Base-by-base conservation (phyloP, 2,888 invertebrate genomes). In the Tiliacea aurago region DNA sequence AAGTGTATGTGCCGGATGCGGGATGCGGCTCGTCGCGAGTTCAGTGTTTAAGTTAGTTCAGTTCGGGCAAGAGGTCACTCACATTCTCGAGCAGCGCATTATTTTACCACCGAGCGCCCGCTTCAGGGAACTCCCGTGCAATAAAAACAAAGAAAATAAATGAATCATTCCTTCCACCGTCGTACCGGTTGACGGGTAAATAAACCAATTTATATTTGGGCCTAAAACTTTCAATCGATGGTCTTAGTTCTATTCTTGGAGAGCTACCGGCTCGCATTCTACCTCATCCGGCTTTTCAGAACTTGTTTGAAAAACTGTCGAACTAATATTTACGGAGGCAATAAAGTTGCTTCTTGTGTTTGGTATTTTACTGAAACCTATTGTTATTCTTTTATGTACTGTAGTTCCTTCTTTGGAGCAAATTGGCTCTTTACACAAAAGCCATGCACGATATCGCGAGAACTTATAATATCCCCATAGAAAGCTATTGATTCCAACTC, bases 41-140 rank as follows among this genome's bases (percentile, higher is more conserved):
- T 70, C 66, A 74, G 73, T 70, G 68, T 65, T 79, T 68, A 68
- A 73, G 70, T 70, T n/a, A n/a, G 49, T 66, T 73, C 51, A 69
- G 59, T 66, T 43, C 73, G 65, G 61, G 28, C 73, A 63, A 58
- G 74, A 76, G 85, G 76, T 86, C 76, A 86, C 23, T 84, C 72
- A 77, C 67, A 65, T 59, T 59, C 55, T 33, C 65, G 53, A 43
- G 56, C 9, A 70, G 61, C 51, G 43, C 53, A 33, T 62, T 62
- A 63, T 53, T 58, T 23, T 47, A 37, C n/a, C 2, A 43, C 43
- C 63, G 47, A 55, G 11, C 49, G 59, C 37, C n/a, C 58, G 58
- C 28, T 47, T 55, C 61, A 70, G 79, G 82, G 70, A 81, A 74
- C 58, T 66, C 86, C 70, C 64, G 63, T 56, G 37, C 47, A 58